These are phyloP conservation scores for Adelphocoris suturalis DNA, from an alignment of 2,888 invertebrate genomes.

Conservation along the genomic window DNA sequence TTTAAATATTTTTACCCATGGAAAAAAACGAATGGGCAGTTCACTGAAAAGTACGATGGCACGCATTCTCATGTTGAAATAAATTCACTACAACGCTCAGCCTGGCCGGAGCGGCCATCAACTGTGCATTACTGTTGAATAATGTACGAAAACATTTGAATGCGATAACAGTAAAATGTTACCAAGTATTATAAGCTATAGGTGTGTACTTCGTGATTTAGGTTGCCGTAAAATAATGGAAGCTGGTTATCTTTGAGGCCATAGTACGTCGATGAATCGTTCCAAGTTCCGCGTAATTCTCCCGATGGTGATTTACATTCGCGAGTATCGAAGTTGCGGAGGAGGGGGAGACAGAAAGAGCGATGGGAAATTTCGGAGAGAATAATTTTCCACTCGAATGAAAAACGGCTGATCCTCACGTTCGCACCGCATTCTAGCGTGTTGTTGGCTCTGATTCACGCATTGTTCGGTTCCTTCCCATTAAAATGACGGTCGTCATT, in stretches of 20 bases:
- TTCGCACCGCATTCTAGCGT: neutral
- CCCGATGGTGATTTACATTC: slow-evolving; percentile 8
- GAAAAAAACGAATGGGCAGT: too few relatives aligned
- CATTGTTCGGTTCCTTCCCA: neutral
- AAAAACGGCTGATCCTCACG: slow-evolving; percentile 7
- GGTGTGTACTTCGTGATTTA: neutral
- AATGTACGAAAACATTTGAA: too few relatives aligned
- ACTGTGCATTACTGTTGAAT: too few relatives aligned
- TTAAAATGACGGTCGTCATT: neutral
- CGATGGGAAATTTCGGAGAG: slow-evolving; percentile 1
- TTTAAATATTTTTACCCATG: too few relatives aligned
- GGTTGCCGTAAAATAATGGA: neutral
- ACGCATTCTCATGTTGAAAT: too few relatives aligned
- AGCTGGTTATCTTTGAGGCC: neutral
- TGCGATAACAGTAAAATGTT: too few relatives aligned
- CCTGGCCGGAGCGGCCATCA: too few relatives aligned
- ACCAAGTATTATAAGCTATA: too few relatives aligned
- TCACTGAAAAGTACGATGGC: too few relatives aligned
- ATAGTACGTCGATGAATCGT: neutral
- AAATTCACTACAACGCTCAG: too few relatives aligned
- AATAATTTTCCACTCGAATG: slow-evolving; percentile 27
- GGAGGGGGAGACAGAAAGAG: neutral
- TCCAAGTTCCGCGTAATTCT: neutral
- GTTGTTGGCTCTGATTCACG: neutral
- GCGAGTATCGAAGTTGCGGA: neutral